Evolutionary conservation across 2,113 vertebrate genomes (phyloP), one percentile per base, ranked within the genome.

Genomic region (Sapayoa aenigma): DNA sequence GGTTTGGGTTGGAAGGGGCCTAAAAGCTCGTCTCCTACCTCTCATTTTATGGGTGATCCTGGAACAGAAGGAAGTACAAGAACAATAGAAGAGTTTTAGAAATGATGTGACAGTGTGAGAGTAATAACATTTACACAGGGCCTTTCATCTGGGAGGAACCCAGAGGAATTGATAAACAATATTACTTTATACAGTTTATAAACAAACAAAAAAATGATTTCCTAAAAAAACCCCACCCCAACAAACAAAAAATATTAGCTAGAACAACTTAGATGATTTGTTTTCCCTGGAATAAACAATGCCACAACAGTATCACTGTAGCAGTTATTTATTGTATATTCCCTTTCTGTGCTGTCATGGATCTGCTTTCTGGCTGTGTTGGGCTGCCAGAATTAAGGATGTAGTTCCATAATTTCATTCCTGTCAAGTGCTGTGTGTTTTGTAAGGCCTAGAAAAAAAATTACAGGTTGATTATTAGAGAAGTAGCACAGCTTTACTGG

Each of bases 91-190:
- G 88, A 94, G 78, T 89, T 92, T 60, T 84, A 90, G 83, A 90
- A 95, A 92, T 50, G 88, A 47, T 80, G 71, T 96, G 87, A 71
- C 94, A 93, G 87, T 71, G 84, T 86, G 83, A 94, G 84, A 95
- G 91, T 31, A 86, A 91, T 92, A 95, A 93, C 96, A 72, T 97
- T 95, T 92, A 87, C 80, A 76, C 56, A 71, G 84, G 52, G 79
- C 78, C 93, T 97, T 97, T 97, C 90, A 97, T 97, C 96, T 96
- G 59, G 63, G 86, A 93, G 62, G 91, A 93, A 52, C 93, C 87
- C 92, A 33, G 89, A 96, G 84, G 94, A 96, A 95, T 96, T 94
- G 90, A 66, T 97, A 97, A 97, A 96, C 96, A 95, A 5, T 87
- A 79, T 96, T 93, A 41, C 91, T 97, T 97, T 83, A 91, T 77